Evolutionary conservation across 2,797 vertebrate genomes (phyloP).

Genomic region (Pagetopsis macropterus): DNA sequence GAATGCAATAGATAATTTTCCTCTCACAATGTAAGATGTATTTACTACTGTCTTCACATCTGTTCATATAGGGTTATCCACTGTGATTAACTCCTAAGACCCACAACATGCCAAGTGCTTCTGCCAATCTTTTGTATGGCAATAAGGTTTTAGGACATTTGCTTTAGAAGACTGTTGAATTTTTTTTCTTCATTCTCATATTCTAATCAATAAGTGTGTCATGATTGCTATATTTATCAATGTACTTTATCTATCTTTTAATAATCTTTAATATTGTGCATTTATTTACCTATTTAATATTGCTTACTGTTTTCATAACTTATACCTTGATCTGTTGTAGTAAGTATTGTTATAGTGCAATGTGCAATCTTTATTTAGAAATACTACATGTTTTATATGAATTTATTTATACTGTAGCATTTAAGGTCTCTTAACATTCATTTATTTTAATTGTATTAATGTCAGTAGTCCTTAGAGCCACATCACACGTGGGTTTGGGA

Average conservation of each 20-base stretch:
- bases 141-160: constrained; percentile 51
- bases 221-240: not conserved
- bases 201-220: constrained; percentile 20
- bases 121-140: constrained; percentile 79
- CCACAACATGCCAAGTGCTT: constrained; percentile 72
- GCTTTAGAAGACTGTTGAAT: constrained; percentile 29
- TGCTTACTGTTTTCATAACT: constrained; percentile 37
- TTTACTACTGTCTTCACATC: constrained; percentile 2
- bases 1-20: constrained; percentile 11
- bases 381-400: constrained; percentile 55
- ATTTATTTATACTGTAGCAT: constrained; percentile 43
- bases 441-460: constrained; percentile 36
- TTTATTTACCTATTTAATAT: constrained; percentile 29
- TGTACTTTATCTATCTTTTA: constrained; percentile 3
- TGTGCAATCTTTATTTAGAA: constrained; percentile 48
- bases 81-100: constrained; percentile 32
- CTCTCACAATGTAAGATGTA: constrained; percentile 5
- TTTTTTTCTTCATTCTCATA: constrained; percentile 11
- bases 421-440: constrained; percentile 9
- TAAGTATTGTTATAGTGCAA: constrained; percentile 29
- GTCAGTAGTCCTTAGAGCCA: constrained; percentile 22
- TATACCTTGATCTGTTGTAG: constrained; percentile 5
- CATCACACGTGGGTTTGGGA: constrained; percentile 10
- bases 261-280: not conserved
- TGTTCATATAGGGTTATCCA: constrained; percentile 18